A percentile compares a stretch with the other conserved stretches of the same genome.
Conservation (phyloP, 2,113 vertebrate species). For the Chunga burmeisteri region DNA sequence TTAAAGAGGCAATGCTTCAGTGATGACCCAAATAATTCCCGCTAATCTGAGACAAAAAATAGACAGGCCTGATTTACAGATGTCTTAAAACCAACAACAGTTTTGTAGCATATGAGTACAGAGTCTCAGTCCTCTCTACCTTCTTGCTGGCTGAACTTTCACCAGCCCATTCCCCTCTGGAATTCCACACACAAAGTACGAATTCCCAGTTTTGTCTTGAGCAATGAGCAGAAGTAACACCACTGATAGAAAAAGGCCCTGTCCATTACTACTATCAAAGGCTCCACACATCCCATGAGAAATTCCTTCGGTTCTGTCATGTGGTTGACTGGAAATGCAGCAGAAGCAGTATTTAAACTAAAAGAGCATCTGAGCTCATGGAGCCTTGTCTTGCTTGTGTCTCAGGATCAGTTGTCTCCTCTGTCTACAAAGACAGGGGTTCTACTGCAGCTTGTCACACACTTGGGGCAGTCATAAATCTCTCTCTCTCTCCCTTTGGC, state of each 20-base stretch:
- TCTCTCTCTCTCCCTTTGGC: not conserved
- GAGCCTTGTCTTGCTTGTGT: not conserved
- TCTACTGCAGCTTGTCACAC: not conserved
- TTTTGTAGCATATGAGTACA: not conserved
- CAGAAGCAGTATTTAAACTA: not conserved
- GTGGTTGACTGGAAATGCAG: not conserved
- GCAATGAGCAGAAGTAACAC: not conserved
- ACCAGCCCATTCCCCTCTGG: not conserved
- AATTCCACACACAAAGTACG: not conserved
- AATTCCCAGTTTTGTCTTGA: not conserved
- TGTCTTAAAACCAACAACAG: not conserved
- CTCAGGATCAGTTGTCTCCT: not conserved
- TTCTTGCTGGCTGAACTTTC: not conserved
- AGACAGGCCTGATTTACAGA: not conserved
- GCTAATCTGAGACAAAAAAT: not conserved
- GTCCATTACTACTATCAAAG: not conserved
- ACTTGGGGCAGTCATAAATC: not conserved
- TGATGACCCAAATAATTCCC: not conserved
- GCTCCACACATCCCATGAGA: not conserved
- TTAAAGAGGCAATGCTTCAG: not conserved
- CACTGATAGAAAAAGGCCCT: not conserved
- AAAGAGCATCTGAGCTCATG: not conserved
- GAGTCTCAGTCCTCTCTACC: not conserved
- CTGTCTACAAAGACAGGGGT: not conserved
- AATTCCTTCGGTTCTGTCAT: not conserved